Percentiles rank a stretch among this genome's conserved stretches.
phyloP scores from a whole-genome alignment of 2,113 vertebrate genomes.

The Caretta caretta region DNA sequence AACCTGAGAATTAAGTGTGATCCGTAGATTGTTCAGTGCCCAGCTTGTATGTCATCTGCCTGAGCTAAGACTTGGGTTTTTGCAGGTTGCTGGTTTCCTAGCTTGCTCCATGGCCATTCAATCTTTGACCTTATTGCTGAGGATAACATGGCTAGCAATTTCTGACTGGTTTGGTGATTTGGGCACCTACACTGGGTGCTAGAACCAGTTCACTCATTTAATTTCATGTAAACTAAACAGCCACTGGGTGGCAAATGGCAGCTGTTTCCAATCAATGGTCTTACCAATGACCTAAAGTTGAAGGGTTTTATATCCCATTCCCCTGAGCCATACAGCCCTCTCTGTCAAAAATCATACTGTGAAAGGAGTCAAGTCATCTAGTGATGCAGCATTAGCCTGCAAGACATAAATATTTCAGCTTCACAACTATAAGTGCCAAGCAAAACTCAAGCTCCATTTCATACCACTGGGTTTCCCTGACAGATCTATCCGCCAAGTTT shows the following conservation, averaged over 20 bases:
- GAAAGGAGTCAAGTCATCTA: constrained; percentile 25
- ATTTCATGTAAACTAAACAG: constrained; percentile 19
- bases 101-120: background rate
- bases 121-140: background rate
- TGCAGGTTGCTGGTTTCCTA: background rate
- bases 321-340: background rate
- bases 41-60: background rate
- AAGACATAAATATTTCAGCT: background rate
- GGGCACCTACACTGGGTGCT: background rate
- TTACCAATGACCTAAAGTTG: background rate
- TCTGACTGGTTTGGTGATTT: background rate
- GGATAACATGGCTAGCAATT: background rate
- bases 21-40: background rate
- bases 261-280: constrained; percentile 14
- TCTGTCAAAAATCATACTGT: constrained; percentile 4
- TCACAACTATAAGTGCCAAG: constrained; percentile 51
- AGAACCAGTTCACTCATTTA: background rate
- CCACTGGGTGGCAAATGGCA: background rate
- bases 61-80: background rate
- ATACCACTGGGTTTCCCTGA: background rate
- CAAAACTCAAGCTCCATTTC: constrained; percentile 63
- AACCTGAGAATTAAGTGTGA: background rate
- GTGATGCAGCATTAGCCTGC: constrained; percentile 19
- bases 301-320: constrained; percentile 8
- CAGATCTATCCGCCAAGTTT: background rate